phyloP scores from a whole-genome alignment of 2,888 invertebrate genomes.

The Oscheius myriophilus region DNA sequence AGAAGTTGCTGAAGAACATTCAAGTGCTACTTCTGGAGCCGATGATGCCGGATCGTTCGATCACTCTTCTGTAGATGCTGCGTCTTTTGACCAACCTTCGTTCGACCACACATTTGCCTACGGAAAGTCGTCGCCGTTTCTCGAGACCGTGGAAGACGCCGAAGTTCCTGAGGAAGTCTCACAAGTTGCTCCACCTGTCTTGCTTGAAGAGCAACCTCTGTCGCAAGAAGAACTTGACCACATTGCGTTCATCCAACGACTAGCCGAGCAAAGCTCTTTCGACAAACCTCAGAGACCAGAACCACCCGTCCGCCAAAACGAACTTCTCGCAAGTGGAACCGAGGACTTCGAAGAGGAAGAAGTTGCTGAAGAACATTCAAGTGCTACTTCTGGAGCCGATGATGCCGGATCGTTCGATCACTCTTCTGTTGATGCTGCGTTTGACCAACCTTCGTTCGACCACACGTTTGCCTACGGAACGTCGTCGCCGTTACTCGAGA shows the following conservation, averaged over 20 bases:
- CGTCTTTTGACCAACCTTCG: background rate
- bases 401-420: conserved; percentile 32
- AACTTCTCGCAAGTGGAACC: too few relatives aligned
- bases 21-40: conserved; percentile 1
- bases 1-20: background rate
- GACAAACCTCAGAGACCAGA: conserved; percentile 7
- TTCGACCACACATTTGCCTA: background rate
- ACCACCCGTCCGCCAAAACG: too few relatives aligned
- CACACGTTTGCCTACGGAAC: background rate
- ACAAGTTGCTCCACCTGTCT: conserved; percentile 16
- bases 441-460: conserved; percentile 3
- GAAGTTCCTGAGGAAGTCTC: conserved; percentile 25
- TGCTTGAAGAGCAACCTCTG: background rate
- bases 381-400: conserved; percentile 43
- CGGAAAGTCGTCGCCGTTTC: background rate
- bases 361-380: conserved; percentile 32
- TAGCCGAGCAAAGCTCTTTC: conserved; percentile 35
- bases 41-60: background rate
- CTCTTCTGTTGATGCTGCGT: conserved; percentile 2
- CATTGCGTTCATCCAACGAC: conserved; percentile 43
- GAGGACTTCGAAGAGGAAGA: conserved; percentile 18
- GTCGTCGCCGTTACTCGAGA: background rate
- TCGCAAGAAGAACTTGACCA: conserved; percentile 41
- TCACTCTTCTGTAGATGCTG: background rate
- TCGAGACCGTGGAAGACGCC: background rate